These are phyloP conservation scores for Apodemia mormo DNA, from an alignment of 2,888 invertebrate genomes.

Conservation along the genomic window DNA sequence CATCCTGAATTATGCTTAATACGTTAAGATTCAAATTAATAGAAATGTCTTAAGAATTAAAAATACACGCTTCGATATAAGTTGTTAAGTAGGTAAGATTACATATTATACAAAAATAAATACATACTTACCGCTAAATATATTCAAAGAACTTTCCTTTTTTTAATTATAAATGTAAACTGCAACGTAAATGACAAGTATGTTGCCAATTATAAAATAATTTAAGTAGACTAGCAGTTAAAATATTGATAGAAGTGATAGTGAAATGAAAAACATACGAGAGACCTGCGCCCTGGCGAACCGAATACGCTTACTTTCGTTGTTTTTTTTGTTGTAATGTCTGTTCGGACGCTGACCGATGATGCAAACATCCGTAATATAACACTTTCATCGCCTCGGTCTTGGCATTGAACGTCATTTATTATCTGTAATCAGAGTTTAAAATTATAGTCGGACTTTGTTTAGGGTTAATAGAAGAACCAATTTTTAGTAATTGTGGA, in stretches of 20 bases:
- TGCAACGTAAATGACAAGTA: neutral
- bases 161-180: neutral
- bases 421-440: conserved; percentile 13
- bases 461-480: neutral
- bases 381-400: conserved; percentile 21
- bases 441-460: neutral
- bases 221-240: neutral
- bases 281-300: neutral
- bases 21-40: too few relatives aligned
- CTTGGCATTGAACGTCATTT: conserved; percentile 24
- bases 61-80: too few relatives aligned
- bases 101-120: too few relatives aligned
- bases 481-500: too few relatives aligned
- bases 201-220: conserved; percentile 5
- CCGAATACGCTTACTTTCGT: conserved; percentile 5
- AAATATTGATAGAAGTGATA: conserved; percentile 14
- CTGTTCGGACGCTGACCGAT: conserved; percentile 23
- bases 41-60: too few relatives aligned
- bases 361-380: conserved; percentile 26
- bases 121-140: neutral
- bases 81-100: too few relatives aligned
- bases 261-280: conserved; percentile 17
- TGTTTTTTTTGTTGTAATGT: neutral
- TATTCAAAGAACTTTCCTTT: neutral
- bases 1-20: too few relatives aligned